These are phyloP conservation scores for Corythornis vintsioides DNA, from an alignment of 2,113 vertebrate genomes.

Conservation along the genomic window DNA sequence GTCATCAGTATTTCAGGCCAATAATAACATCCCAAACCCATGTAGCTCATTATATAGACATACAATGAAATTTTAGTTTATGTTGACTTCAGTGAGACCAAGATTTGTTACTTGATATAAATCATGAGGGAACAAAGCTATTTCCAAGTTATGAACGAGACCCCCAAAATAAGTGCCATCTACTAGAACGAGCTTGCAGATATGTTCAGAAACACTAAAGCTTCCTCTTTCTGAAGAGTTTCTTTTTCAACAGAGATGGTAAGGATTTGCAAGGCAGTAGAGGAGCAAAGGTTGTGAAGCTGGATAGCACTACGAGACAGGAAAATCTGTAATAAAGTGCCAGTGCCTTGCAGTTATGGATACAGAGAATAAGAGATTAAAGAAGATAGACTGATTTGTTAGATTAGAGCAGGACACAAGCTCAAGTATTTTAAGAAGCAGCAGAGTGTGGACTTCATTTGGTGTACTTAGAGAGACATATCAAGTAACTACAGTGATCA, in stretches of 20 bases:
- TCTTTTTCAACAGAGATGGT: not conserved
- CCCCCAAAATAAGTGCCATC: not conserved
- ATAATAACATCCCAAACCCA: not conserved
- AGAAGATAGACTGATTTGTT: not conserved
- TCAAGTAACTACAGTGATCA: not conserved
- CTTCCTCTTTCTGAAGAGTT: not conserved
- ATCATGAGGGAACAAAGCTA: not conserved
- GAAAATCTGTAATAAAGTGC: not conserved
- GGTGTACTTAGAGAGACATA: not conserved
- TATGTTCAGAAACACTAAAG: not conserved
- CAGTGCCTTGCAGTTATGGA: not conserved
- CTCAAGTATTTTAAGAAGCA: constrained; percentile 2
- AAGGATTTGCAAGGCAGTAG: not conserved
- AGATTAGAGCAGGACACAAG: not conserved
- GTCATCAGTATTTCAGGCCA: not conserved
- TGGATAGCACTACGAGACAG: not conserved
- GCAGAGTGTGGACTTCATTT: constrained; percentile 11
- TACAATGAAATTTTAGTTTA: not conserved
- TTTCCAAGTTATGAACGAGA: not conserved
- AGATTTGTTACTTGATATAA: not conserved
- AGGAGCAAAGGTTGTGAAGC: not conserved
- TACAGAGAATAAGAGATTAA: not conserved
- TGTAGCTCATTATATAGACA: not conserved
- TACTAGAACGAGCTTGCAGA: not conserved
- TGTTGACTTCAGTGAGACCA: not conserved